Percentiles rank a stretch among this genome's conserved stretches.
Conservation (phyloP, 2,797 vertebrate species). For the Xiphophorus birchmanni region DNA sequence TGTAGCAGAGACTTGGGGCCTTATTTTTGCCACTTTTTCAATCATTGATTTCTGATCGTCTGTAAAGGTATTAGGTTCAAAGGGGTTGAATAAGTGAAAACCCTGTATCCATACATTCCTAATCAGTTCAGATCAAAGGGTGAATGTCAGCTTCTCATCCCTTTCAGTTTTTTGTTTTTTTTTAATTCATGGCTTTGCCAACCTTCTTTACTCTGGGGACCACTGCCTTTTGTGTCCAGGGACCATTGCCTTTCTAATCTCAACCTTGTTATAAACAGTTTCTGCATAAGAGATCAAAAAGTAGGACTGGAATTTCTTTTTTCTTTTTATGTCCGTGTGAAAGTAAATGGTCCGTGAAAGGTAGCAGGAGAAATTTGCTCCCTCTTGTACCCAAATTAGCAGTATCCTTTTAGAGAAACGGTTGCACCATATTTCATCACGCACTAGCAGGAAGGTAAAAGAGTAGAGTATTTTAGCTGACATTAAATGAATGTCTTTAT, state of each 20-base stretch:
- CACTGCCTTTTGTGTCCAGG: slow-evolving; percentile 46
- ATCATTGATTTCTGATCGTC: background rate
- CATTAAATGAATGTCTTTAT: slow-evolving; percentile 14
- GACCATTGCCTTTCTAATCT: slow-evolving; percentile 45
- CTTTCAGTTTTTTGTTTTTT: slow-evolving; percentile 42
- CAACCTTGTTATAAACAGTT: slow-evolving; percentile 41
- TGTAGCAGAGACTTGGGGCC: background rate
- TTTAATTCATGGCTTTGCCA: slow-evolving; percentile 40
- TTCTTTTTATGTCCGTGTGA: slow-evolving; percentile 44
- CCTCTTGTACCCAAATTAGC: slow-evolving; percentile 24
- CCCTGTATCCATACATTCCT: background rate
- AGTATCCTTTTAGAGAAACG: slow-evolving; percentile 28
- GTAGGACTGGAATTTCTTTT: slow-evolving; percentile 36
- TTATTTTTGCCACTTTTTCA: background rate
- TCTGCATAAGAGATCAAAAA: slow-evolving; percentile 55
- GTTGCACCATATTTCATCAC: slow-evolving; percentile 51
- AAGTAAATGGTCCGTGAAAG: slow-evolving; percentile 47
- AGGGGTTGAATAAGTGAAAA: background rate
- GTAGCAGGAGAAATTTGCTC: slow-evolving; percentile 41
- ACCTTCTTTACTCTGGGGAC: slow-evolving; percentile 8
- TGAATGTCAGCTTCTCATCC: background rate
- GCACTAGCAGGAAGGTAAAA: slow-evolving; percentile 22
- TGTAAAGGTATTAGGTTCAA: background rate
- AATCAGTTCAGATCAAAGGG: slow-evolving; percentile 9
- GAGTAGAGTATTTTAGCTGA: slow-evolving; percentile 12